A percentile compares a stretch with the other conserved stretches of the same genome.
Conservation (phyloP, 2,113 vertebrate genomes). For the Nycticryphes semicollaris region DNA sequence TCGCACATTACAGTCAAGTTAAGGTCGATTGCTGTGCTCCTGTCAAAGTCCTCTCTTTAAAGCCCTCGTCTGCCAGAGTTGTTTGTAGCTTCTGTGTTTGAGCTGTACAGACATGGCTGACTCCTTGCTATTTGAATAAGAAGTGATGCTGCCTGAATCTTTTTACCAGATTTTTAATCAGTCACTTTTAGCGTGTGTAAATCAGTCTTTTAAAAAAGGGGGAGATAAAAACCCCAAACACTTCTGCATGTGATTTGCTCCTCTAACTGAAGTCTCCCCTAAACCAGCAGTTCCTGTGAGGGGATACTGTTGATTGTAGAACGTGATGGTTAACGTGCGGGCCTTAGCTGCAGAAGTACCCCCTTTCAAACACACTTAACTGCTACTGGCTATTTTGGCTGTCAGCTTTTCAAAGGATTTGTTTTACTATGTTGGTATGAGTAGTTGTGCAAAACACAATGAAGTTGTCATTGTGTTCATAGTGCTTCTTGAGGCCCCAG, state of each 20-base stretch:
- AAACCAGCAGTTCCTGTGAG: background rate
- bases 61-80: background rate
- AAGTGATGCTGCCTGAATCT: background rate
- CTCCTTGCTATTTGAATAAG: background rate
- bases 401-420: background rate
- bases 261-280: background rate
- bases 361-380: background rate
- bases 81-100: fast-evolving
- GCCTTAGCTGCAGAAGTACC: background rate
- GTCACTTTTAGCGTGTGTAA: background rate
- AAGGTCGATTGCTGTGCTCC: fast-evolving
- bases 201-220: background rate
- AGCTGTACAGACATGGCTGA: background rate
- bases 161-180: background rate
- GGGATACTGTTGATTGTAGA: background rate
- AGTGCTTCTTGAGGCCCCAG: background rate
- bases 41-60: background rate
- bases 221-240: background rate
- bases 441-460: background rate
- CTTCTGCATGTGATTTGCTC: background rate
- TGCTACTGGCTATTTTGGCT: background rate
- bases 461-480: background rate
- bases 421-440: background rate
- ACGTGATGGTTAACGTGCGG: background rate
- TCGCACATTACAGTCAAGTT: fast-evolving